Conservation (phyloP, 2,888 invertebrate genomes). For the Rotaria macrura region DNA sequence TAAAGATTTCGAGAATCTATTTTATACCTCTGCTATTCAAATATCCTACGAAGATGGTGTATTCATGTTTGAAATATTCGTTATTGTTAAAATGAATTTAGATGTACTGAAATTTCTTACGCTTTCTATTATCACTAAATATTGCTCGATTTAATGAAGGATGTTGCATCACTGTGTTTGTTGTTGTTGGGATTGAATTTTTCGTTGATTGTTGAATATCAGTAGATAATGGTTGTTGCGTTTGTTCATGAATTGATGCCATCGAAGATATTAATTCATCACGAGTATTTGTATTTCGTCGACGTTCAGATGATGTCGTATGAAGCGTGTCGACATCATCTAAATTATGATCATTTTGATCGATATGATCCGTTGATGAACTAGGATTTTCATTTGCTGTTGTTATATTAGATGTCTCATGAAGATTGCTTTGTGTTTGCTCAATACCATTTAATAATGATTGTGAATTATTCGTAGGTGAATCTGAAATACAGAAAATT, state of each 20-base stretch:
- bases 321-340: too few relatives aligned
- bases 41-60: too few relatives aligned
- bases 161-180: background rate
- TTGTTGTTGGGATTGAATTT: background rate
- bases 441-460: background rate
- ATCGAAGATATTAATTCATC: background rate
- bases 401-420: background rate
- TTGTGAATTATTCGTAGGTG: background rate
- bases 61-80: too few relatives aligned
- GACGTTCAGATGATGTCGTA: slow-evolving; percentile 1
- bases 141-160: background rate
- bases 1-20: too few relatives aligned
- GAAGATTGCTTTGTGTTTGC: background rate
- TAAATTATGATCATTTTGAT: background rate
- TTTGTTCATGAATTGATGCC: background rate
- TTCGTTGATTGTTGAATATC: background rate
- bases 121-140: background rate
- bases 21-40: too few relatives aligned
- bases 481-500: background rate
- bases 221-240: background rate
- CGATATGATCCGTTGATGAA: background rate
- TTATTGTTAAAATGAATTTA: too few relatives aligned
- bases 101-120: background rate
- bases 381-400: background rate
- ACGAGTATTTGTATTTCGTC: background rate